Evolutionary conservation across 2,888 invertebrate genomes (phyloP).

Genomic region (Heliconius erato): DNA sequence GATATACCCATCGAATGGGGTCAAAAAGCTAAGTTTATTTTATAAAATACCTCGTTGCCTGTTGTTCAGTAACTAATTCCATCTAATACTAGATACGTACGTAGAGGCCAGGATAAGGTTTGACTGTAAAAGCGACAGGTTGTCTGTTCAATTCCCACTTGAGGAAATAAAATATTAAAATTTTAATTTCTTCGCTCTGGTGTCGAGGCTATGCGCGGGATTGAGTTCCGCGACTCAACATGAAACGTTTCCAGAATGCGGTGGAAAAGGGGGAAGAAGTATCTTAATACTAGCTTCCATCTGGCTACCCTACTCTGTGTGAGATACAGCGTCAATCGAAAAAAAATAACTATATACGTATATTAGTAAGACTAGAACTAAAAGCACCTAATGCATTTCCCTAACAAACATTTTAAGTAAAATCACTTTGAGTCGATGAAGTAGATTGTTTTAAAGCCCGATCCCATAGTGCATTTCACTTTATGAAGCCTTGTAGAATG

Average conservation of each 20-base stretch:
- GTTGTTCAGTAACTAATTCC: background rate
- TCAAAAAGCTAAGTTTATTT: constrained; percentile 48
- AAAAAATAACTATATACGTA: too few relatives aligned
- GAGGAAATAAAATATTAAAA: too few relatives aligned
- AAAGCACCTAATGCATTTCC: constrained; percentile 22
- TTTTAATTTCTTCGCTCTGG: too few relatives aligned
- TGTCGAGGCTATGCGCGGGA: too few relatives aligned
- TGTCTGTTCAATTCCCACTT: too few relatives aligned
- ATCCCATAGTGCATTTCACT: background rate
- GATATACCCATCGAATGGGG: constrained; percentile 66
- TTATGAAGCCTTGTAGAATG: background rate
- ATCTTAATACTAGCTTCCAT: too few relatives aligned
- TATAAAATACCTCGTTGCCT: background rate
- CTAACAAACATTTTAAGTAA: background rate
- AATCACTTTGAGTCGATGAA: background rate
- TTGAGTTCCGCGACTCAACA: too few relatives aligned
- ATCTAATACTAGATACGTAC: background rate
- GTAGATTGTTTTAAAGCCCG: background rate
- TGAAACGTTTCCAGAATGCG: too few relatives aligned
- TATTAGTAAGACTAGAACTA: background rate
- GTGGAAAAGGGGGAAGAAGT: too few relatives aligned
- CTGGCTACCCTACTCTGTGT: too few relatives aligned
- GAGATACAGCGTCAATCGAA: too few relatives aligned
- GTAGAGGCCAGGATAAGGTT: background rate
- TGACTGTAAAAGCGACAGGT: too few relatives aligned